Base-by-base conservation (phyloP, 2,797 vertebrate species). In the Ataeniobius toweri region DNA sequence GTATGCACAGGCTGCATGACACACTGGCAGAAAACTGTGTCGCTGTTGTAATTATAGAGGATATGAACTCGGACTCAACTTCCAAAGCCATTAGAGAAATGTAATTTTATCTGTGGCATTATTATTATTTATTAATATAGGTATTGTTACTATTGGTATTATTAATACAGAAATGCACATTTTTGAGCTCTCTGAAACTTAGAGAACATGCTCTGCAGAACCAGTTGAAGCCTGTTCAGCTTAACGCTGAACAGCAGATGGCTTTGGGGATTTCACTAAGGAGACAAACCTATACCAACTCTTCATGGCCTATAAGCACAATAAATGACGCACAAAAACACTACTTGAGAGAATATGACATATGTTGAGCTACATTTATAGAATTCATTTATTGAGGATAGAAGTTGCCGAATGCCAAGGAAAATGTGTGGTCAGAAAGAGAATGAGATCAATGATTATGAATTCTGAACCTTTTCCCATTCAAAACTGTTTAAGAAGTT, bases 251-350 rank as follows among this genome's bases (percentile, higher is more conserved):
- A 58, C 74, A 87, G 73, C 88, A 90, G 87, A 85, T 78, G 90
- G 88, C 70, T 90, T 83, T 76, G 39, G 56, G 78, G 90, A 90
- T 91, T 93, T 92, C 74, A 80, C 68, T 76, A 24, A 63, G 56
- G n/a, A 59, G 65, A 68, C 68, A 83, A 83, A 83, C 68, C 80
- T 65, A 78, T 0, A 55, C 76, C 71, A 84, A 85, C 39, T 71
- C 76, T 48, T 74, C 41, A 82, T 46, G 82, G 46, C 73, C 76
- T 1, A 55, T 59, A 81, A 50, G 74, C 78, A 75, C 68, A 67
- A 28, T 67, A 55, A 44, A 39, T 56, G 50, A 73, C 1, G 6
- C 39, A 63, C 26, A 46, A 80, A 78, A 31, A n/a, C 26, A 6
- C 16, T 31, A 74, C 48, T 14, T 7, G 7, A 24, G 18, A 58